Conservation (phyloP, 2,113 vertebrate species). For the Sisor rabdophorus region DNA sequence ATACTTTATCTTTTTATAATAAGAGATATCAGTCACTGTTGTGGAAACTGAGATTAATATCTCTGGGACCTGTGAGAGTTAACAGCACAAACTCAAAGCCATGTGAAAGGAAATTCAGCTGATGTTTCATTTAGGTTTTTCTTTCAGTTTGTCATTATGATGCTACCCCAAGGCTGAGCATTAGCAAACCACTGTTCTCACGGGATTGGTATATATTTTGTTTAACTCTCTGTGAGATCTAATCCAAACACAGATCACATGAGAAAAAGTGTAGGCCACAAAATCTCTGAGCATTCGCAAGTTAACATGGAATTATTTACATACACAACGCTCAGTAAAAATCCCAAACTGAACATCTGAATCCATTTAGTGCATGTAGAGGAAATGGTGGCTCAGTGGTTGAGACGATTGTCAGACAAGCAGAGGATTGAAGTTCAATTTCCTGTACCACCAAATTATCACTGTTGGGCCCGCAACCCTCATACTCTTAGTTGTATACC, state of each 20-base stretch:
- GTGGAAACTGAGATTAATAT: constrained; percentile 7
- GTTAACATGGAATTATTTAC: constrained; percentile 16
- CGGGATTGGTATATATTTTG: constrained; percentile 12
- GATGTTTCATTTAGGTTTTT: constrained; percentile 11
- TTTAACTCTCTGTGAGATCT: constrained; percentile 30
- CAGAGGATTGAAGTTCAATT: neutral
- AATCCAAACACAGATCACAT: constrained; percentile 37
- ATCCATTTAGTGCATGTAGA: neutral
- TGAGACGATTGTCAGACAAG: neutral
- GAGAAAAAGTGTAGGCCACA: constrained; percentile 41
- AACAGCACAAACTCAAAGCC: constrained; percentile 1
- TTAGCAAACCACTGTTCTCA: constrained; percentile 28
- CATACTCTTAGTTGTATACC: no score
- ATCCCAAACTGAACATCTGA: neutral
- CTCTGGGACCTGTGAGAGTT: neutral
- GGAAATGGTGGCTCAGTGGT: neutral
- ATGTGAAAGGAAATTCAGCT: neutral
- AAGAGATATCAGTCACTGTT: neutral
- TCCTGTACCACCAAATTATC: no score
- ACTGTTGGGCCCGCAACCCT: no score
- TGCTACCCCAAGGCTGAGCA: constrained; percentile 22
- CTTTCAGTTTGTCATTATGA: constrained; percentile 19
- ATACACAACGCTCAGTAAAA: neutral
- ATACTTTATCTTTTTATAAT: no score
- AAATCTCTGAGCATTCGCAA: neutral